Evolutionary conservation across 2,888 invertebrate genomes (phyloP), one percentile per base, ranked within the genome.

Genomic region (Myathropa florea): DNA sequence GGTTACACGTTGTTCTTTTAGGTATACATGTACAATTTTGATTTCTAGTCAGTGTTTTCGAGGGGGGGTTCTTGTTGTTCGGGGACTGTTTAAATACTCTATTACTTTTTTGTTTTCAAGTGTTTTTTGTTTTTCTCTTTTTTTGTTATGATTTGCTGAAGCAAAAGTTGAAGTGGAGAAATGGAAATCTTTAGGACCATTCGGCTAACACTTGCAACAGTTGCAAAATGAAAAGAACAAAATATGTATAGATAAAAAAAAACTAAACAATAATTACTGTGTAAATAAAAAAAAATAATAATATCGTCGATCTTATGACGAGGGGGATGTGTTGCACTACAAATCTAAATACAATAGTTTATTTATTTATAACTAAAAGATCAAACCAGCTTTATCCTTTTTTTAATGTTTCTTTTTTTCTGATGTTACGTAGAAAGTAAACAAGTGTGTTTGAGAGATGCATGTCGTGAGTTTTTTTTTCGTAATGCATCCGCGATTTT

Each of bases 401-500:
- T 60, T 61, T 18, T 53, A 24, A 57, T 70, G 14, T 71, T 61
- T 73, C 14, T 65, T 33, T 65, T 71, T 75, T 72, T 70, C 63
- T 63, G 67, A 57, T 77, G 67, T 77, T 81, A 53, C 18, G 72
- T 67, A 67, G 76, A 72, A 81, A 85, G 57, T 53, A 72, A 77
- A 85, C 57, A 73, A 46, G 67, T 82, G 71, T 81, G 70, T 82
- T 77, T 73, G 59, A 85, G 80, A 81, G 85, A 85, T 82, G 85
- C 82, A 85, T 85, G 68, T 73, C 61, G 53, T 82, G 64, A 61
- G 75, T 70, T 39, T 73, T 75, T 23, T 39, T n/a, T n/a, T n/a
- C n/a, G 46, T 30, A 76, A 80, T 81, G 81, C 84, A 81, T 81
- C 81, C 36, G n/a, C n/a, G 59, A 75, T 65, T 63, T 65, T 46